phyloP scores from a whole-genome alignment of 2,888 invertebrate genomes.

The Chrysolina americana region DNA sequence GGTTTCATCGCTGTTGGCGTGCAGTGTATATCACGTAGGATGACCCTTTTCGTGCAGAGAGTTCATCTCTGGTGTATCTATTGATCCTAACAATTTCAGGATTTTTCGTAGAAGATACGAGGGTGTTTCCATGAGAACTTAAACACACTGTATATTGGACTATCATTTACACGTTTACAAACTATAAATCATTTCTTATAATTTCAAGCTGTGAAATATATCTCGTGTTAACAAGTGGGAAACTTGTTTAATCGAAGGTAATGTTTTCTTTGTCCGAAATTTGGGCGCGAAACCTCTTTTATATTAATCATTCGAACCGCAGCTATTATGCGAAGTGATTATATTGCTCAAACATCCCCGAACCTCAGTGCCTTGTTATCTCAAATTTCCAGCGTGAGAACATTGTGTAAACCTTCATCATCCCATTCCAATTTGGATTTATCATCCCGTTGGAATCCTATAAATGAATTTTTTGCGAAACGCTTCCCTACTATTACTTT shows the following conservation, averaged over 20 bases:
- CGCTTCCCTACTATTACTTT: slow-evolving; percentile 34
- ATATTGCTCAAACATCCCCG: slow-evolving; percentile 12
- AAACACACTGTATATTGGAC: no score
- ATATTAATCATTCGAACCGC: background rate
- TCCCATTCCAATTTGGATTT: slow-evolving; percentile 37
- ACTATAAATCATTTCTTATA: no score
- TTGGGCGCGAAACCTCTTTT: background rate
- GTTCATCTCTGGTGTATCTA: no score
- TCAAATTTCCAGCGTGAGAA: slow-evolving; percentile 18
- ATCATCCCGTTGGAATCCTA: slow-evolving; percentile 41
- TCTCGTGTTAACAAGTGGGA: no score
- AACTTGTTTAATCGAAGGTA: background rate
- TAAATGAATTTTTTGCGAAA: slow-evolving; percentile 38
- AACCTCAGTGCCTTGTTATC: background rate
- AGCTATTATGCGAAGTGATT: background rate
- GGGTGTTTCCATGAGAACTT: no score
- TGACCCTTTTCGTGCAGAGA: no score
- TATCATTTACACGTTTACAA: no score
- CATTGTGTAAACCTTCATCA: slow-evolving; percentile 15
- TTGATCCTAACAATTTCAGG: no score
- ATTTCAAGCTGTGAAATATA: no score
- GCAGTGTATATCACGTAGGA: no score
- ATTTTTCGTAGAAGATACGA: no score
- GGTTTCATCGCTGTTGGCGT: no score
- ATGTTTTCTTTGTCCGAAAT: background rate